Base-by-base conservation (phyloP, 2,888 invertebrate species). In the Luffia ferchaultella region DNA sequence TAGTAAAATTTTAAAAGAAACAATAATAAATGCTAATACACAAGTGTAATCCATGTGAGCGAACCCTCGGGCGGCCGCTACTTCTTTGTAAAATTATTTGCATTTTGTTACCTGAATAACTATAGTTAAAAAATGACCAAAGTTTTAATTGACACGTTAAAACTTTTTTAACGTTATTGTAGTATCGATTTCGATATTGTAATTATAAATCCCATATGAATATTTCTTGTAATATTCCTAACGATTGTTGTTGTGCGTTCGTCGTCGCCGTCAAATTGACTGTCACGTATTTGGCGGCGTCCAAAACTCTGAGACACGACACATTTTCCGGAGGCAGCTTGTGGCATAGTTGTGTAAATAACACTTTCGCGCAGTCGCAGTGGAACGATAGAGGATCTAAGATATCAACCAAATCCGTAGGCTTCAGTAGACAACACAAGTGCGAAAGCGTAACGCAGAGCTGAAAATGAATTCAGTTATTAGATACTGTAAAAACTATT, bases 381-480 rank as follows among this genome's bases (percentile, higher is more conserved):
- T 87, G 82, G 51, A 85, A 80, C 1, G 76, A 64, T 0, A 88
- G 63, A 0, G 80, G 73, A 42, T 86, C 85, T 41, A 85, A 59
- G 9, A 91, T 75, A 17, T 76, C 72, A 0, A 67, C 42, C 12
- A 92, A 72, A 64, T 93, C 93, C 0, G 87, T 76, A 2, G 68
- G 65, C 1, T 71, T 73, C 0, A 90, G 74, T 2, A 90, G 66
- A 20, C 85, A 85, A 52, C 90, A 86, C 50, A 95, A 64, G 64
- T 93, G 93, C 20, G 91, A 87, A 3, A 95, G 73, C 0, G 93
- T 88, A 18, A 91, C 77, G 67, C 93, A 93, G 5, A 93, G 76
- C 89, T 92, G 70, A 47, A 85, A 85, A 56, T 19, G 52, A 51
- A 47, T 16, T n/a, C n/a, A n/a, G n/a, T n/a, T n/a, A n/a, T n/a